Conservation (phyloP, 1,140 invertebrate species). For the Drosophila pectinifera region DNA sequence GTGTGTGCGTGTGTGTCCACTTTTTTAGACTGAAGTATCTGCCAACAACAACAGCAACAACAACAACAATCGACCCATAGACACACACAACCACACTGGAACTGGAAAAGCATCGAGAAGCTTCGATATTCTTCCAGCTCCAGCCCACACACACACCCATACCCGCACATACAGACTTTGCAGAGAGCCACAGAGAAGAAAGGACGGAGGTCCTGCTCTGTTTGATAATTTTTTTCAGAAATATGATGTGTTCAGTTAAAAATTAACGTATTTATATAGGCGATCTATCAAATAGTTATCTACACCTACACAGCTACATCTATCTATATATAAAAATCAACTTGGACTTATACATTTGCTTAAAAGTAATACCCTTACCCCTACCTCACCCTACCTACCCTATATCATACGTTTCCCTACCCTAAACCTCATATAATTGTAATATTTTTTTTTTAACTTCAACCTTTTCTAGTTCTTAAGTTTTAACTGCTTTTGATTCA, state of each 20-base stretch:
- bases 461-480: slow-evolving; percentile 21
- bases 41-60: slow-evolving; percentile 55
- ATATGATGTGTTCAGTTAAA: slow-evolving; percentile 74
- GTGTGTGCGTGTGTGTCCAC: neutral
- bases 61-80: slow-evolving; percentile 23
- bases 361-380: neutral
- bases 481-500: slow-evolving; percentile 41
- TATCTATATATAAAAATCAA: slow-evolving; percentile 34
- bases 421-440: slow-evolving; percentile 6
- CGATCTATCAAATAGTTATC: slow-evolving; percentile 61
- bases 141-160: slow-evolving; percentile 12
- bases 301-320: slow-evolving; percentile 33
- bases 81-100: slow-evolving; percentile 12
- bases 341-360: slow-evolving; percentile 20
- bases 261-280: slow-evolving; percentile 75
- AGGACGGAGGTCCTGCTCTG: too few species aligned
- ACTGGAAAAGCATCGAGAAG: neutral
- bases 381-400: neutral
- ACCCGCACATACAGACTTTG: slow-evolving; percentile 5
- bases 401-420: neutral
- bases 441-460: slow-evolving; percentile 8
- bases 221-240: slow-evolving; percentile 53
- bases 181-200: slow-evolving; percentile 8
- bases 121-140: neutral
- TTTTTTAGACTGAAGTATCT: slow-evolving; percentile 76